Evolutionary conservation across 2,797 vertebrate genomes (phyloP).

Genomic region (Calcarius lapponicus): DNA sequence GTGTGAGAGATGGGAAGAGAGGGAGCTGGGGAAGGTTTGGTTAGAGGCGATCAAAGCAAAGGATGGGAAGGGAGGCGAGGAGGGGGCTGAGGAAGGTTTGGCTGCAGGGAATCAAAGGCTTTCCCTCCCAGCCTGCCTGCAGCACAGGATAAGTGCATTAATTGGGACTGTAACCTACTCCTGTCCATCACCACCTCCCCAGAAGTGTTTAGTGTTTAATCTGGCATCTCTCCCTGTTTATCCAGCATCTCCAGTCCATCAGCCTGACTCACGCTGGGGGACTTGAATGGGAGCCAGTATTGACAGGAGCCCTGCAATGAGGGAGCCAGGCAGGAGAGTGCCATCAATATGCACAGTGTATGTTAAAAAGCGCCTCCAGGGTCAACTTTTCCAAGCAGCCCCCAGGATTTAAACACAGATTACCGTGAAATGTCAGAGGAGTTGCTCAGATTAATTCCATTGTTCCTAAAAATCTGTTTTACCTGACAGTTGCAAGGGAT

Average conservation of each 20-base stretch:
- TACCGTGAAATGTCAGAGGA: neutral
- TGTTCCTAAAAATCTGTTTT: slow-evolving; percentile 40
- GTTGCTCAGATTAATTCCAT: slow-evolving; percentile 19
- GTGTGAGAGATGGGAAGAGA: neutral
- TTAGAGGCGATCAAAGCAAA: neutral
- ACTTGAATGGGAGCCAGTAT: slow-evolving; percentile 40
- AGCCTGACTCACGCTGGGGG: slow-evolving; percentile 28
- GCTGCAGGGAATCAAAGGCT: neutral
- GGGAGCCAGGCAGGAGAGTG: neutral
- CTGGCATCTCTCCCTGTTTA: slow-evolving; percentile 52
- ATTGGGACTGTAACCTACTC: slow-evolving; percentile 27
- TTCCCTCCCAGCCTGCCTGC: slow-evolving; percentile 26
- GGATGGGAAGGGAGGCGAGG: neutral
- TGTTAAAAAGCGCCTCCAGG: slow-evolving; percentile 20
- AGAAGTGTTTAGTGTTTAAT: slow-evolving; percentile 50
- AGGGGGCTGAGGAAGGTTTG: neutral
- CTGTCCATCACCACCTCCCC: slow-evolving; percentile 49
- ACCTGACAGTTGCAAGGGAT: slow-evolving; percentile 54
- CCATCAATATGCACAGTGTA: slow-evolving; percentile 28
- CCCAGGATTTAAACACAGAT: slow-evolving; percentile 27
- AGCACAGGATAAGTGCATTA: slow-evolving; percentile 39
- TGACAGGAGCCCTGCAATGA: slow-evolving; percentile 34
- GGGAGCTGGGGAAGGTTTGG: neutral
- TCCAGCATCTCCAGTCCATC: slow-evolving; percentile 35
- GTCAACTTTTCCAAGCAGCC: neutral